A percentile compares a stretch with the other conserved stretches of the same genome.
Evolutionary conservation across 1,140 invertebrate species (phyloP).

Genomic region (Trichonephila clavata): DNA sequence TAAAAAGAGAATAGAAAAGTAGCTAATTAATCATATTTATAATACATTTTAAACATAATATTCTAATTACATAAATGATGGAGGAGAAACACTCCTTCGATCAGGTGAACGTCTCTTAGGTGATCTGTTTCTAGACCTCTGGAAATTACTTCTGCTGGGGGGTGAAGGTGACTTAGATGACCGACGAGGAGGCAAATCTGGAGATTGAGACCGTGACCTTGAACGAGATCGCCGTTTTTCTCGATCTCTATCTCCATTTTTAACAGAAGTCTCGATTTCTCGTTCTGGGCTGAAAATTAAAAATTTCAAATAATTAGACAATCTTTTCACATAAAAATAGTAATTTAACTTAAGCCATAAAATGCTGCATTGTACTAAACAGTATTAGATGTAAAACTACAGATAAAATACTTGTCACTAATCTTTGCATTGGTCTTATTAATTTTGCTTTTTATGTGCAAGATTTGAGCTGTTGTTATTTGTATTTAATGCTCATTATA

Average conservation of each 20-base stretch:
- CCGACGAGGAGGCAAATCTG: constrained; percentile 64
- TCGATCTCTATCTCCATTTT: constrained; percentile 42
- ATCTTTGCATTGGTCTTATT: no score
- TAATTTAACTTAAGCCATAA: no score
- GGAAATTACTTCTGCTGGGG: constrained; percentile 48
- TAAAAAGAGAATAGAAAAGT: no score
- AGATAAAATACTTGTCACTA: no score
- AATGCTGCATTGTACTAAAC: no score
- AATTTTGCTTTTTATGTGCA: no score
- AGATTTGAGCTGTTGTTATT: no score
- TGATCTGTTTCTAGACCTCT: constrained; percentile 73
- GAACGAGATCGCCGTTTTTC: constrained; percentile 75
- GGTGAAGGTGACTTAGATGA: constrained; percentile 49
- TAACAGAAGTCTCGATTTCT: constrained; percentile 23
- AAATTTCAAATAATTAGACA: background rate
- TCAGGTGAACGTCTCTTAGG: constrained; percentile 69
- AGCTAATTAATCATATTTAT: no score
- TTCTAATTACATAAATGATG: constrained; percentile 86
- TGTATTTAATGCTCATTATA: no score
- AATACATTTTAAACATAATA: background rate
- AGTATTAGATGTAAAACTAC: no score
- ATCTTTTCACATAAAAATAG: no score
- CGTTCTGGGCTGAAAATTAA: constrained; percentile 42
- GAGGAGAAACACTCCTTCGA: constrained; percentile 87
- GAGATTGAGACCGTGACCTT: constrained; percentile 80